Evolutionary conservation across 2,797 vertebrate genomes (phyloP).

Genomic region (Cyprinella venusta): DNA sequence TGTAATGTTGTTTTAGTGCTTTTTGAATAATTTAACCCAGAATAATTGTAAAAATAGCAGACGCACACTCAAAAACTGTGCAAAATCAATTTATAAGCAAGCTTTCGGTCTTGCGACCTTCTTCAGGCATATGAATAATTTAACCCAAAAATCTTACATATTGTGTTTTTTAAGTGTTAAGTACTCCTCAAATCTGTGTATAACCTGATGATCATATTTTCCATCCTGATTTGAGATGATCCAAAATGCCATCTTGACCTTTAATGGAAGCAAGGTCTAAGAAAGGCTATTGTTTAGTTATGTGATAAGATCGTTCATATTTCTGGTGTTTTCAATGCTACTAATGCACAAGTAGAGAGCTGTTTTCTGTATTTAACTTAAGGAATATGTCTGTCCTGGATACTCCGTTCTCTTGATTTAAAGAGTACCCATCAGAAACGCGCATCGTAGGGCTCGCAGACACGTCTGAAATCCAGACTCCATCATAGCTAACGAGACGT

Average conservation of each 20-base stretch:
- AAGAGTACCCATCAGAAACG: conserved; percentile 21
- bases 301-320: not conserved
- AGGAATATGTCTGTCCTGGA: not conserved
- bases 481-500: conserved; percentile 55
- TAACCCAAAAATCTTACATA: too few species aligned
- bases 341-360: not conserved
- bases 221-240: not conserved
- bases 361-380: conserved; percentile 17
- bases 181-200: not conserved
- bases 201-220: not conserved
- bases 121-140: too few species aligned
- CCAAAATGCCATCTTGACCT: not conserved
- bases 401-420: conserved; percentile 2
- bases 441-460: conserved; percentile 14
- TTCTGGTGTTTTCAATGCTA: not conserved
- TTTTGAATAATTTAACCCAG: too few species aligned
- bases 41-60: too few species aligned
- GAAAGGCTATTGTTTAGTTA: not conserved
- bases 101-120: too few species aligned
- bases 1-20: too few species aligned
- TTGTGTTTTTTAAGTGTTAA: not conserved
- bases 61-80: too few species aligned
- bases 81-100: too few species aligned
- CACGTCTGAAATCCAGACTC: conserved; percentile 49
- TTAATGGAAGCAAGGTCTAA: not conserved